These are phyloP conservation scores for Brachystomella parvula DNA, from an alignment of 1,140 invertebrate species.

Conservation along the genomic window DNA sequence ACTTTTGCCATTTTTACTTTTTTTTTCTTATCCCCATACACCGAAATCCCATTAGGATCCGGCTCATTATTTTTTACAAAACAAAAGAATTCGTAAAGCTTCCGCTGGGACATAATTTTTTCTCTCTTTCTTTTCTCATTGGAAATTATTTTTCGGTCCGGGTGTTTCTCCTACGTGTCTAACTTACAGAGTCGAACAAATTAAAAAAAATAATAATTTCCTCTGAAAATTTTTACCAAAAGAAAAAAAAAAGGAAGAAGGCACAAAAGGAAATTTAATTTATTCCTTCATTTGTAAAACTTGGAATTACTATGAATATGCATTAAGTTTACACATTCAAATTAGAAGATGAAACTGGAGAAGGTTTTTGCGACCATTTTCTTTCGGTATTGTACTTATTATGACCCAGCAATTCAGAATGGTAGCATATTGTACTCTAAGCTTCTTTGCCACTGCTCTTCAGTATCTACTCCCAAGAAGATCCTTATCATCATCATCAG, in stretches of 20 bases:
- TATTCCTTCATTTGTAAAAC: neutral
- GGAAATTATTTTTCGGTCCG: neutral
- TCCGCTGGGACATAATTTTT: too few species aligned
- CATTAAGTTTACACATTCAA: slow-evolving; percentile 12
- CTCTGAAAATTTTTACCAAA: neutral
- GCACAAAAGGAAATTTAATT: slow-evolving; percentile 7
- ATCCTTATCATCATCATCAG: too few species aligned
- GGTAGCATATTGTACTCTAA: too few species aligned
- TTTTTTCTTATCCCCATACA: too few species aligned
- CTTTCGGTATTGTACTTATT: too few species aligned
- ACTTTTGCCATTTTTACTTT: slow-evolving; percentile 1
- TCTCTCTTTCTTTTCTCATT: slow-evolving; percentile 2
- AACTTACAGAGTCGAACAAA: slow-evolving; percentile 9
- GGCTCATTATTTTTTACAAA: slow-evolving; percentile 6
- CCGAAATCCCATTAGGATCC: slow-evolving; percentile 7
- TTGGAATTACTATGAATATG: slow-evolving; percentile 11
- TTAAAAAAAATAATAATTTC: neutral
- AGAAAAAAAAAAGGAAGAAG: neutral
- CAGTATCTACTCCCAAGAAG: too few species aligned
- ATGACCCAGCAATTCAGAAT: too few species aligned
- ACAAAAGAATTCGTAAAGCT: slow-evolving; percentile 6
- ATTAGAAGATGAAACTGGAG: neutral
- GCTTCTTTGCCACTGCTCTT: too few species aligned
- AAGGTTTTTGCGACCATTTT: too few species aligned
- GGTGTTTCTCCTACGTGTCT: neutral